Evolutionary conservation across 2,797 vertebrate species (phyloP).

Genomic region (Thripadectes ignobilis): DNA sequence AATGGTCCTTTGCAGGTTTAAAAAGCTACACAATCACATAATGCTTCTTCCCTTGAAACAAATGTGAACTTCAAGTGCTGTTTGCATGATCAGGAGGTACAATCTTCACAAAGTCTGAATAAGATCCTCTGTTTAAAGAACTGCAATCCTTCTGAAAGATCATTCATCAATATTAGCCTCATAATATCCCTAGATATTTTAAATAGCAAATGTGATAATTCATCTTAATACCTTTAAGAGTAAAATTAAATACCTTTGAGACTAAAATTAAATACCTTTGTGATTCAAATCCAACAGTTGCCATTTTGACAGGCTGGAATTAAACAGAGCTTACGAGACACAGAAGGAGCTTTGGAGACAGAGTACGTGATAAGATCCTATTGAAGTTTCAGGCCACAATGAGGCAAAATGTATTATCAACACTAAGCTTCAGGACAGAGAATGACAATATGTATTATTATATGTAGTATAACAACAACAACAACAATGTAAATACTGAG

Average conservation of each 20-base stretch:
- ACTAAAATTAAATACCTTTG: background rate
- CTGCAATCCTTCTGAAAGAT: background rate
- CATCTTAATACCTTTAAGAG: background rate
- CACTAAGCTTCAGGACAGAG: background rate
- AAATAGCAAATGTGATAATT: background rate
- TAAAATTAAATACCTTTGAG: background rate
- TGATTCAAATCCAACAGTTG: background rate
- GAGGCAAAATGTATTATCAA: background rate
- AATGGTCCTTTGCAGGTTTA: background rate
- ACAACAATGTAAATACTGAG: background rate
- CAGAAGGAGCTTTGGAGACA: background rate
- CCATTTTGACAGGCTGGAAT: background rate
- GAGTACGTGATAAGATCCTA: background rate
- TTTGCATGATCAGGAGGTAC: background rate
- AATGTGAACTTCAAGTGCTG: background rate
- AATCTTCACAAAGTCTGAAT: background rate
- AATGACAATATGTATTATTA: background rate
- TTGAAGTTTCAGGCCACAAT: background rate
- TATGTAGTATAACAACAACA: background rate
- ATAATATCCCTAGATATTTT: background rate
- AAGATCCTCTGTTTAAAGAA: background rate
- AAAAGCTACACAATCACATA: background rate
- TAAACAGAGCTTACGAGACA: background rate
- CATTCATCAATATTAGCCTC: background rate
- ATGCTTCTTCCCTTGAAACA: background rate